Conservation (phyloP, 2,888 invertebrate species). For the Muschampia plurimacula region DNA sequence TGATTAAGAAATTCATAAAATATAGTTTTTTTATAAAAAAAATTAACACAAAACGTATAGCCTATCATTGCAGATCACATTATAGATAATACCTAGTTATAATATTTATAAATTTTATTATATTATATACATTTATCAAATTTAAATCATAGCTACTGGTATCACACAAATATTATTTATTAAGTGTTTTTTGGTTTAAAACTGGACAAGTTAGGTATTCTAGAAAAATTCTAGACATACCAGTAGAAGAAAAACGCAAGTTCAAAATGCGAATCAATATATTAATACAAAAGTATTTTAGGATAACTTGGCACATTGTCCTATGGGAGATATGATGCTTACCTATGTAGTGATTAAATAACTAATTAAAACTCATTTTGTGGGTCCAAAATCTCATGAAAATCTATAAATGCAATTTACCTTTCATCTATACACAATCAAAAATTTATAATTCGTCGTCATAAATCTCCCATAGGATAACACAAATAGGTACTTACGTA, state of each 20-base stretch:
- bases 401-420: background rate
- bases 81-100: no score
- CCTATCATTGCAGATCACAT: no score
- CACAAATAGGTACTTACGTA: constrained; percentile 2
- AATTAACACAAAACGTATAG: no score
- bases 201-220: no score
- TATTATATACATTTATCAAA: no score
- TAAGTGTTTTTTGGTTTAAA: no score
- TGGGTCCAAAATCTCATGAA: background rate
- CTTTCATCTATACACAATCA: background rate
- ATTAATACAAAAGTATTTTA: constrained; percentile 20
- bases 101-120: no score
- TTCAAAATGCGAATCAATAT: constrained; percentile 23
- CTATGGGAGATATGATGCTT: constrained; percentile 8
- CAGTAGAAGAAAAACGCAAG: background rate
- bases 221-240: background rate
- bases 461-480: constrained; percentile 27
- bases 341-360: background rate
- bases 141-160: no score
- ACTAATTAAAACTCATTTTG: no score
- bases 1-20: no score
- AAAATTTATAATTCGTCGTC: background rate
- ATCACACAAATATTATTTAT: no score
- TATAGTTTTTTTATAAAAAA: no score
- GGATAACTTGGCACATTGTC: constrained; percentile 20